phyloP scores from a whole-genome alignment of 2,797 vertebrate species.

The Neoniphon sammara region DNA sequence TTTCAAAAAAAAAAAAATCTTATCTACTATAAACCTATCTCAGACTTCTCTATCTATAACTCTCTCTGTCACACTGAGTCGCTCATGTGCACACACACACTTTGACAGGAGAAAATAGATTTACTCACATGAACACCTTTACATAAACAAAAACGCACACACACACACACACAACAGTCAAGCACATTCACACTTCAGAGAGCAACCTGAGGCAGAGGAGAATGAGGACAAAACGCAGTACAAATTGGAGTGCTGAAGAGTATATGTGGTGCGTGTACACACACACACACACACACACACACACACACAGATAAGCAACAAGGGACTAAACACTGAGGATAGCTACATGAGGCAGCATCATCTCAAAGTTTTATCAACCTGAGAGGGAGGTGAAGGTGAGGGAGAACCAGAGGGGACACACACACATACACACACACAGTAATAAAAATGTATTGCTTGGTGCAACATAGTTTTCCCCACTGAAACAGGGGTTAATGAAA shows the following conservation, averaged over 20 bases:
- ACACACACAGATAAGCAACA: slow-evolving; percentile 18
- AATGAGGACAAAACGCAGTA: slow-evolving; percentile 39
- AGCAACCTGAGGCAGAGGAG: slow-evolving; percentile 5
- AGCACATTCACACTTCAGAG: not conserved
- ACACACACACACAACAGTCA: slow-evolving; percentile 1
- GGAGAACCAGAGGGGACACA: slow-evolving; percentile 7
- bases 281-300: slow-evolving; percentile 6
- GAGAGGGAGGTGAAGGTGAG: slow-evolving; percentile 55
- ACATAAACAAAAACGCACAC: slow-evolving; percentile 7
- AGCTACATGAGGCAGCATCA: slow-evolving; percentile 50
- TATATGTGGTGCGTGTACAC: not conserved
- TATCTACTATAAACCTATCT: not conserved
- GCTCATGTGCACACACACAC: slow-evolving; percentile 1
- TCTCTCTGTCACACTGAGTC: not conserved
- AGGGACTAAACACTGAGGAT: slow-evolving; percentile 36
- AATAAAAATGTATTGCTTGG: not conserved
- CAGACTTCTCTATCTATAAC: not conserved
- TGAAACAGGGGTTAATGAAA: slow-evolving; percentile 10
- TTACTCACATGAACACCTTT: not conserved
- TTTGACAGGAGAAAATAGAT: not conserved
- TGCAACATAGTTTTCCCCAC: not conserved
- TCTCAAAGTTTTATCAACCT: slow-evolving; percentile 50
- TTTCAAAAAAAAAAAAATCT: not conserved
- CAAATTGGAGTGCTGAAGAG: slow-evolving; percentile 41
- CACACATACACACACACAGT: not conserved